Evolutionary conservation across 1,140 invertebrate genomes (phyloP), one percentile per base, ranked within the genome.

Genomic region (Calliphora vicina): DNA sequence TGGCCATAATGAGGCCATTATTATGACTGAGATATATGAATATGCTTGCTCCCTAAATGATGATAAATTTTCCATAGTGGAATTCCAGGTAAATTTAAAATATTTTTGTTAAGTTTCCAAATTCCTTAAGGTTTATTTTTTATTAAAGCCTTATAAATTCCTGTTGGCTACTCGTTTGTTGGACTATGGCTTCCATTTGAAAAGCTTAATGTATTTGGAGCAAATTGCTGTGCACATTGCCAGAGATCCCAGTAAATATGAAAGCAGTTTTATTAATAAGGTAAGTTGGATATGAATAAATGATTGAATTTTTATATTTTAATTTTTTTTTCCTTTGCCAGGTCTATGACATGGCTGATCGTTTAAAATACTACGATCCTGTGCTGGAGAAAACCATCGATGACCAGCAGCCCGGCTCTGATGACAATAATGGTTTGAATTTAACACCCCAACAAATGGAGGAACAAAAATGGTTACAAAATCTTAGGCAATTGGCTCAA

Each of bases 11-110:
- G 94, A 96, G 89, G 96, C 97, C 5, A 95, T 99, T 78, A 96
- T 98, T 91, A 95, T 97, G 88, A 99, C 97, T 0, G 97, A 99
- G 91, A 95, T 98, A 80, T 99, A 97, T 90, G 97, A 99, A 91
- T 99, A 97, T 91, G 97, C 97, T 0, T 93, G 95, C 73, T 94
- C 95, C 84, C 92, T 99, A 42, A 95, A 94, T 84, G 95, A 96
- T 86, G 93, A 94, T n/a, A 91, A 93, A 57, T 97, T 95, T 87
- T 92, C 93, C 82, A 92, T 97, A 43, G 91, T 93, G 12, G 93
- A 96, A 85, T 93, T 96, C 86, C 94, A 85, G 83, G 85, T 85
- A 81, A 94, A 91, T 23, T 6, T 26, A 20, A 12, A 10, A 57
- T 6, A 17, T 57, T 50, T 50, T 17, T 29, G n/a, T 57, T 57